Conservation (phyloP, 2,113 vertebrate species). For the Nothoprocta perdicaria region DNA sequence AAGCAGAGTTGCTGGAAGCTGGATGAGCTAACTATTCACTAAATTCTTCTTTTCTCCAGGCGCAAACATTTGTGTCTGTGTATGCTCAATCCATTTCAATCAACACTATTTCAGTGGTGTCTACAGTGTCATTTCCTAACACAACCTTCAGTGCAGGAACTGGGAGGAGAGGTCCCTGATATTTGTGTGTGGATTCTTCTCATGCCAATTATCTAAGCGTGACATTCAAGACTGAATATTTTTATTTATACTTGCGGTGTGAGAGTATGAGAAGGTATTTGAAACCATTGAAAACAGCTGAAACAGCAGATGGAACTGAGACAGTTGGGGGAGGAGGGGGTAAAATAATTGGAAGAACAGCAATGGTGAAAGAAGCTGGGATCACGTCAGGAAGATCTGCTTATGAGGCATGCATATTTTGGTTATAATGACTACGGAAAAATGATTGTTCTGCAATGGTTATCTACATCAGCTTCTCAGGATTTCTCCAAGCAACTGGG, state of each 20-base stretch:
- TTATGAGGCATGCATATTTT: not conserved
- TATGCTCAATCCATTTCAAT: not conserved
- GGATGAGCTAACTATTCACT: rapidly evolving
- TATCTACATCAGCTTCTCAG: not conserved
- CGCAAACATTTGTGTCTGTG: not conserved
- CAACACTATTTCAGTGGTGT: not conserved
- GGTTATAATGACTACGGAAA: not conserved
- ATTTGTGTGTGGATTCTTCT: not conserved
- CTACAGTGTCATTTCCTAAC: not conserved
- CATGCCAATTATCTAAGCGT: not conserved
- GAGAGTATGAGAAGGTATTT: not conserved
- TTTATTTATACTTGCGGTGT: not conserved
- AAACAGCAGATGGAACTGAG: not conserved
- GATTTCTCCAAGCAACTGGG: not conserved
- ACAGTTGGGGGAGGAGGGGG: not conserved
- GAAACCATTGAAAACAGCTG: not conserved
- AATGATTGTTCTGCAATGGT: not conserved
- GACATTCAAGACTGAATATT: not conserved
- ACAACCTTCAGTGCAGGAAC: not conserved
- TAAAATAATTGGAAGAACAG: not conserved
- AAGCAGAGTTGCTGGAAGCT: not conserved
- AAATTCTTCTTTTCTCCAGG: not conserved
- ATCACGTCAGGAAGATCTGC: not conserved
- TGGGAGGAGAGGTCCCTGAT: not conserved
- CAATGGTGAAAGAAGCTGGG: not conserved